Evolutionary conservation across 2,888 invertebrate species (phyloP), one percentile per base, ranked within the genome.

Genomic region (Phania funesta): DNA sequence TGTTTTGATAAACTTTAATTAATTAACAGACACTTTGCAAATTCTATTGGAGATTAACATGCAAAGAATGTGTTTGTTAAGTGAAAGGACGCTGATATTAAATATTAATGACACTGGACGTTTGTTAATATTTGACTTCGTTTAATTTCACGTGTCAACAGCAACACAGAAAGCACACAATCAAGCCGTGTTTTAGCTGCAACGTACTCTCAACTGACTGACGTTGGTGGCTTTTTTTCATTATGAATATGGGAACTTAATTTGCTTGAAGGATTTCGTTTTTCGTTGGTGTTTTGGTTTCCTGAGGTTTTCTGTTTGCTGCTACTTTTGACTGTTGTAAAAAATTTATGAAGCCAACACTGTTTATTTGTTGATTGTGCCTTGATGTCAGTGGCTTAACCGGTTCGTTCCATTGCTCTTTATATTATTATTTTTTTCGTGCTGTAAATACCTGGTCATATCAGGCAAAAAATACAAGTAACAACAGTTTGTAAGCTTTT

Each of bases 41-140:
- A 62, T 50, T 60, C 35, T 68, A 76, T 52, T 44, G 41, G 29
- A 41, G 44, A 74, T 35, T 16, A 67, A 44, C 67, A 58, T 62
- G 76, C 68, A 46, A 77, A 70, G 50, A 35, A 68, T 44, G 44
- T n/a, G 26, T 20, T 16, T 50, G 38, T n/a, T 20, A 24, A 41
- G 58, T 41, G 22, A 76, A 52, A 18, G 58, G 60, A 46, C 41
- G n/a, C 86, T 87, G 86, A 87, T 87, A 86, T 85, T 85, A 87
- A 87, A 86, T 75, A 86, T 84, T 87, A 79, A 83, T 86, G 87
- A 86, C 87, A 87, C 86, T 86, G 79, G 85, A 86, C 87, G 87
- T 87, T 87, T 87, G 87, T 87, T 86, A 84, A 71, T 80, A 76
- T 85, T 86, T 80, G 86, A 85, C 74, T 85, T 84, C 76, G 85